phyloP scores from a whole-genome alignment of 2,113 vertebrate species.

The Podarcis raffonei region DNA sequence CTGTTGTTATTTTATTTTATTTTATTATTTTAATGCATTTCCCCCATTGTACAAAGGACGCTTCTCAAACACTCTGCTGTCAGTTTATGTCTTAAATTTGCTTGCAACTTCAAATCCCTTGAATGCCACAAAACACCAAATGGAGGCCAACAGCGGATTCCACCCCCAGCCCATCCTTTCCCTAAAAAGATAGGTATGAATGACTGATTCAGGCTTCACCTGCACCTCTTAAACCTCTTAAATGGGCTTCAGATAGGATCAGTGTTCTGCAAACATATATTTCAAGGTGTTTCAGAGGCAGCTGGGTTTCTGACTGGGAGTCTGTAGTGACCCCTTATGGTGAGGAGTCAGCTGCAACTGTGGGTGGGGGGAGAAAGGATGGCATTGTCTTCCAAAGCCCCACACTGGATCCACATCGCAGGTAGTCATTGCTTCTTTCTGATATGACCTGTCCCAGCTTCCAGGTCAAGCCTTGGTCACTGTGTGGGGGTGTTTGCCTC shows the following conservation, averaged over 20 bases:
- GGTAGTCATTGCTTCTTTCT: not conserved
- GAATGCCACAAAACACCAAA: not conserved
- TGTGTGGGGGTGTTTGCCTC: not conserved
- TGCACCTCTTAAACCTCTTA: not conserved
- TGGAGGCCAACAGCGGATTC: not conserved
- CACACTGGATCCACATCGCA: not conserved
- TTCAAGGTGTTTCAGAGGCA: not conserved
- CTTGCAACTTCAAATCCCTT: conserved; percentile 50
- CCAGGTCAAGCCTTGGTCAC: not conserved
- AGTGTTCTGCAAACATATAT: not conserved
- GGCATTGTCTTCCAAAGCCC: no score
- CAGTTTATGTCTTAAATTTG: conserved; percentile 58
- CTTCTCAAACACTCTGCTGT: conserved; percentile 48
- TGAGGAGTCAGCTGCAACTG: not conserved
- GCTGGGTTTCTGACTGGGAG: not conserved
- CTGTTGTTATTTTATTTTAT: not conserved
- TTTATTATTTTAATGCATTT: no score
- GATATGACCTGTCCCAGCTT: not conserved
- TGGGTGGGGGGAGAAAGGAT: not conserved
- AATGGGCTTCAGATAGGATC: not conserved
- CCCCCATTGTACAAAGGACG: not conserved
- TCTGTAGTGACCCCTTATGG: not conserved
- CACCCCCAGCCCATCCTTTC: not conserved
- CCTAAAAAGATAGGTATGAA: not conserved
- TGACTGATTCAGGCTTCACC: not conserved